These are phyloP conservation scores for Itoplectis maculator DNA, from an alignment of 2,888 invertebrate species.

Conservation along the genomic window DNA sequence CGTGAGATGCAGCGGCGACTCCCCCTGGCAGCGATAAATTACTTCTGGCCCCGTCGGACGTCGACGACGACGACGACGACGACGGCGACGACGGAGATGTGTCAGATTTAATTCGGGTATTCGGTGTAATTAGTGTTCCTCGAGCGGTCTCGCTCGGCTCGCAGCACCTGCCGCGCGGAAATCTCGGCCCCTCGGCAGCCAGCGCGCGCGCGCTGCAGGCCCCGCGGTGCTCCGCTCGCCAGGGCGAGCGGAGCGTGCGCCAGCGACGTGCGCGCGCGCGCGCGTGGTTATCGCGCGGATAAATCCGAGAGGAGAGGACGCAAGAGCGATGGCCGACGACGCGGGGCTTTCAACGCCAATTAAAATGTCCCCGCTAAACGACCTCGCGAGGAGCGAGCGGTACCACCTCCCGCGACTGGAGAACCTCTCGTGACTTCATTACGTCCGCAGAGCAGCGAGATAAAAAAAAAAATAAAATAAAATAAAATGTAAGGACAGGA, in stretches of 20 bases:
- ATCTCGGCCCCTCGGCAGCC: slow-evolving; percentile 51
- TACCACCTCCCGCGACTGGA: not conserved
- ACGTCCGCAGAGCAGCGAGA: too few relatives aligned
- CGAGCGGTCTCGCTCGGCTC: slow-evolving; percentile 81
- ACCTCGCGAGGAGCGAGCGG: slow-evolving; percentile 67
- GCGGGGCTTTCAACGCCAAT: slow-evolving; percentile 82
- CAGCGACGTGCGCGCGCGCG: slow-evolving; percentile 29
- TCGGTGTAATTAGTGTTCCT: slow-evolving; percentile 80
- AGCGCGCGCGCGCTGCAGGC: slow-evolving; percentile 39
- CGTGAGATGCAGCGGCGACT: slow-evolving; percentile 1
- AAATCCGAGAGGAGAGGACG: slow-evolving; percentile 76
- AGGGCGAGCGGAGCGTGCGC: too few relatives aligned
- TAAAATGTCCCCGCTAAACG: slow-evolving; percentile 80
- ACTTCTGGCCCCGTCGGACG: slow-evolving; percentile 49
- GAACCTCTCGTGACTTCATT: not conserved
- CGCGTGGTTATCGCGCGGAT: slow-evolving; percentile 70
- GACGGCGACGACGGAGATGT: slow-evolving; percentile 71
- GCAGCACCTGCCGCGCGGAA: slow-evolving; percentile 81
- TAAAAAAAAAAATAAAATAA: too few relatives aligned
- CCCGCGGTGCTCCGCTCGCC: slow-evolving; percentile 22
- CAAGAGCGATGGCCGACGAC: slow-evolving; percentile 75
- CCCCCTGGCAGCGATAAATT: slow-evolving; percentile 59
- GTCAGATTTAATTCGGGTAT: slow-evolving; percentile 82
- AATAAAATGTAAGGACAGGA: too few relatives aligned
- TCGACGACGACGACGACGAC: slow-evolving; percentile 49